phyloP scores from a whole-genome alignment of 1,140 invertebrate genomes.

The Drosophila triauraria region DNA sequence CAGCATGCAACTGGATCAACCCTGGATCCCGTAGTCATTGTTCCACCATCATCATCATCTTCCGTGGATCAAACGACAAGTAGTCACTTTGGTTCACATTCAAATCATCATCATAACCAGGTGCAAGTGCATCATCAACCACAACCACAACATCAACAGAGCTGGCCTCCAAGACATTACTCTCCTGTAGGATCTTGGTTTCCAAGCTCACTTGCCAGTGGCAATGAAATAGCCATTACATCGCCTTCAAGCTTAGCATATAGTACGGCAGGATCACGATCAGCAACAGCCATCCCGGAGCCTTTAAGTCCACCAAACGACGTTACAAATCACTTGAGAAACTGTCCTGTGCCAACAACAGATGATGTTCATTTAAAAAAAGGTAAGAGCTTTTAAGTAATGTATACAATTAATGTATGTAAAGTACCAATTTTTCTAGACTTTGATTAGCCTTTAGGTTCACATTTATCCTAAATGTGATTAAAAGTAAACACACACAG shows the following conservation, averaged over 20 bases:
- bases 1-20: constrained; percentile 85
- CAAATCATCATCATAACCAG: constrained; percentile 37
- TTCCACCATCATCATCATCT: neutral
- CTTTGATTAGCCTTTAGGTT: no score
- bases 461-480: no score
- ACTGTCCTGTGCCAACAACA: constrained; percentile 29
- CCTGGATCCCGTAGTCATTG: constrained; percentile 20
- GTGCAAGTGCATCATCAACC: constrained; percentile 41
- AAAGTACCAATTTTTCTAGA: no score
- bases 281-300: constrained; percentile 33
- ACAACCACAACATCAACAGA: constrained; percentile 42
- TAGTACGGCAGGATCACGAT: constrained; percentile 5
- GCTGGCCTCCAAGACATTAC: constrained; percentile 73
- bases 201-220: constrained; percentile 49
- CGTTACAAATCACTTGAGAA: constrained; percentile 39
- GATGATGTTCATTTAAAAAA: constrained; percentile 77
- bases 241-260: constrained; percentile 31
- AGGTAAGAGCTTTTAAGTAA: constrained; percentile 51
- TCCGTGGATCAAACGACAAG: constrained; percentile 24
- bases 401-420: no score
- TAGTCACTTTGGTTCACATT: constrained; percentile 49
- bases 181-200: constrained; percentile 72
- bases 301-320: constrained; percentile 59
- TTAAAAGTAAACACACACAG: no score
- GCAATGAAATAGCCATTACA: constrained; percentile 37